Percentiles rank a stretch among this genome's conserved stretches.
These are phyloP conservation scores for Pyralis farinalis DNA, from an alignment of 2,888 invertebrate species.

Conservation along the genomic window DNA sequence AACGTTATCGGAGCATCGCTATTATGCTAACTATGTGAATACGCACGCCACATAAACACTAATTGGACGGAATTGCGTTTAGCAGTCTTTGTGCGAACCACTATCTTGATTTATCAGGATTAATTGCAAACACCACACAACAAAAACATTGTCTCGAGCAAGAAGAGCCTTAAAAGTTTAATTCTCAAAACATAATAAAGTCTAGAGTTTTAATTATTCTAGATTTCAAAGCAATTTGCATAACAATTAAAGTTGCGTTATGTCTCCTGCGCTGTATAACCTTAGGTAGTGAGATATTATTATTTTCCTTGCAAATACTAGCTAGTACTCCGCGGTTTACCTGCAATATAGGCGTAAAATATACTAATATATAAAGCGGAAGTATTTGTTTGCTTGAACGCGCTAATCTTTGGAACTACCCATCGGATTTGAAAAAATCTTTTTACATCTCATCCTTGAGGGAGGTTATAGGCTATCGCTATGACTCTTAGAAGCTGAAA, in stretches of 20 bases:
- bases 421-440: too few relatives aligned
- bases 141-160: conserved; percentile 30
- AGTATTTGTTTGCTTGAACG: too few relatives aligned
- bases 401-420: too few relatives aligned
- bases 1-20: conserved; percentile 38
- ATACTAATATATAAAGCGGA: too few relatives aligned
- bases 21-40: conserved; percentile 74
- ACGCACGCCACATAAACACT: conserved; percentile 47
- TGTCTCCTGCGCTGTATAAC: neutral
- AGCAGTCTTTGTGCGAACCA: conserved; percentile 50
- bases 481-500: too few relatives aligned
- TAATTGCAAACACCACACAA: conserved; percentile 48
- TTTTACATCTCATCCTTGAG: too few relatives aligned
- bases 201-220: neutral
- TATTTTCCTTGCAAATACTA: too few relatives aligned
- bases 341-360: too few relatives aligned
- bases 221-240: neutral
- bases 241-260: neutral
- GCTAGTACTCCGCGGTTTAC: too few relatives aligned
- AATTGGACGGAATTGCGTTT: conserved; percentile 67
- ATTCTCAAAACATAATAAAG: too few relatives aligned
- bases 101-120: conserved; percentile 48
- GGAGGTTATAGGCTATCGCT: too few relatives aligned
- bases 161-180: too few relatives aligned
- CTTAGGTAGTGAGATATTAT: neutral